Conservation (phyloP, 2,888 invertebrate genomes). For the Embidobia sp. region DNA sequence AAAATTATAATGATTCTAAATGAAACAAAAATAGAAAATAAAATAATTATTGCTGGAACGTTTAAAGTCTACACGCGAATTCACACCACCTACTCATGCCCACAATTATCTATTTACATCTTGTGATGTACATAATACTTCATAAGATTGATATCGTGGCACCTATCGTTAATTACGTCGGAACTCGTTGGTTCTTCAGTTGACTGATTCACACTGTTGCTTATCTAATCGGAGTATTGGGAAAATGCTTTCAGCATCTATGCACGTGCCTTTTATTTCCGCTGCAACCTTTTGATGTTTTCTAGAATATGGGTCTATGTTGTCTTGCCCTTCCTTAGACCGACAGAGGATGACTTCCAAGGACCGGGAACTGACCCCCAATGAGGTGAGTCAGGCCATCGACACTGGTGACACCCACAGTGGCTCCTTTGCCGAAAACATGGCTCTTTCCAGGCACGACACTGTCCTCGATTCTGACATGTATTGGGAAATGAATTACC, state of each 20-base stretch:
- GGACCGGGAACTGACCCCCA: constrained; percentile 68
- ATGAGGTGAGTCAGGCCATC: constrained; percentile 72
- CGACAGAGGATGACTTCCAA: constrained; percentile 71
- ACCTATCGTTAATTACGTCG: not conserved
- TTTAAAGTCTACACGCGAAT: no score
- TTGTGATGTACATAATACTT: no score
- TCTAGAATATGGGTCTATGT: constrained; percentile 81
- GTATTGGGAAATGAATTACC: constrained; percentile 95
- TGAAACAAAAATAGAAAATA: no score
- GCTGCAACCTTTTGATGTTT: constrained; percentile 71
- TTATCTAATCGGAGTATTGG: constrained; percentile 36
- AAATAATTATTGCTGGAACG: no score
- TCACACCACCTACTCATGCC: no score
- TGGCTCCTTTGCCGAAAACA: constrained; percentile 74
- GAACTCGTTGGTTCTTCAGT: not conserved
- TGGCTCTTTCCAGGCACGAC: constrained; percentile 72
- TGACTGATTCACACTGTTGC: constrained; percentile 20
- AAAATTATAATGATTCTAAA: no score
- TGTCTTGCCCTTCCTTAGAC: constrained; percentile 78
- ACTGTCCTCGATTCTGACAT: constrained; percentile 76
- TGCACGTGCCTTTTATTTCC: constrained; percentile 65
- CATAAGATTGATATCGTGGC: no score
- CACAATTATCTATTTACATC: no score
- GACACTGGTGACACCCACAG: constrained; percentile 66
- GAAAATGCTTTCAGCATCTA: constrained; percentile 61